Percentiles rank a stretch among this genome's conserved stretches.
Conservation (phyloP, 2,113 vertebrate genomes). For the Gorilla gorilla region DNA sequence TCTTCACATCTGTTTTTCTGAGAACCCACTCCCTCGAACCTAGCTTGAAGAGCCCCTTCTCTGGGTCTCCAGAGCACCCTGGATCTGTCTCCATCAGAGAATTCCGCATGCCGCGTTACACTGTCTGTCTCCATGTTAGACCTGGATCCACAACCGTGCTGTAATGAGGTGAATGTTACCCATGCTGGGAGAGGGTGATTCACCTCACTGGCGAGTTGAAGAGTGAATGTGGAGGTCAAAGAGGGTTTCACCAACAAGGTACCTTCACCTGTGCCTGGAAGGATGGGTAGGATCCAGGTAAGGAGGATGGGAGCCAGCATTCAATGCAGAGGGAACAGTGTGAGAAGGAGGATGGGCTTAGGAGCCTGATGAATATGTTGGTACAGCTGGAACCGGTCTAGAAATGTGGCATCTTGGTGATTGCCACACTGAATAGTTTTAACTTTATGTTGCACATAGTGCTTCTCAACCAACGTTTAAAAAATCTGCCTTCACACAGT, state of each 20-base stretch:
- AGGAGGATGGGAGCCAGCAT: too few relatives aligned
- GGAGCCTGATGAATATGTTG: too few relatives aligned
- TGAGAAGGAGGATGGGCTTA: not conserved
- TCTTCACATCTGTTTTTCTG: not conserved
- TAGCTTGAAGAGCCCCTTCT: not conserved
- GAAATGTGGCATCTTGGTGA: not conserved
- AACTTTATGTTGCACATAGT: not conserved
- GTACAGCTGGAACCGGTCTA: too few relatives aligned
- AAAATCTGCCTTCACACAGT: not conserved
- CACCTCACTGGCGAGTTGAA: not conserved
- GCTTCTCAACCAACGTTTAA: not conserved
- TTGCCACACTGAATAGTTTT: fast-evolving
- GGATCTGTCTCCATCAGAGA: not conserved
- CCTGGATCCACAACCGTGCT: not conserved
- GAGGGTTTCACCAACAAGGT: fast-evolving
- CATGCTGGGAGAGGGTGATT: not conserved
- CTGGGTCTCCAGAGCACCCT: not conserved
- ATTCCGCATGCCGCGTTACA: fast-evolving
- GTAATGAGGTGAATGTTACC: not conserved
- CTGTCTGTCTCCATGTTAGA: not conserved
- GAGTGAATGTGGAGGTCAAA: too few relatives aligned
- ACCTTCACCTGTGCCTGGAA: not conserved
- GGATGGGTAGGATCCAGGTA: not conserved
- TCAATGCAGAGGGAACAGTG: fast-evolving
- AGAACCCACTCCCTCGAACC: not conserved